Evolutionary conservation across 2,797 vertebrate species (phyloP), one percentile per base, ranked within the genome.

Genomic region (Euphonia xanthogaster): DNA sequence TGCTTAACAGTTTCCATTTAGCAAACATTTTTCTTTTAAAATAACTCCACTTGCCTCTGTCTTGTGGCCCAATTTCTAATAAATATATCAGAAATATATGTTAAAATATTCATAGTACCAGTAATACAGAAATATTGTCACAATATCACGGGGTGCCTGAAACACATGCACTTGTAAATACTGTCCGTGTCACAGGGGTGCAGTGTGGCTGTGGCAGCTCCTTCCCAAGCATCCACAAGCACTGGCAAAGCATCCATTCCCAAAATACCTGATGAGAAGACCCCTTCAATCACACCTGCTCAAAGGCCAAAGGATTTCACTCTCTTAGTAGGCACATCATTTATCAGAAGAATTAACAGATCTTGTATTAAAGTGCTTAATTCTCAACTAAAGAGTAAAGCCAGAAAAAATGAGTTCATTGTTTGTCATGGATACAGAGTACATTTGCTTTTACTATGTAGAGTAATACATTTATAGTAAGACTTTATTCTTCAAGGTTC

Each of bases 401-500:
- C 53, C 79, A 71, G 86, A 84, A 88, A 85, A 91, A 76, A 57
- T 14, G 27, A 91, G 78, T 96, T 96, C 76, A 95, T 96, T 96
- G 96, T 96, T 96, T 91, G 76, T 82, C 81, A 47, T 51, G 83
- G 89, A 73, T 68, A 66, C 65, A 75, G 66, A 68, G 73, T 57
- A 73, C 66, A 31, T 96, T 91, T 94, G 61, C 31, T 85, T 92
- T 91, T 44, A 40, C 80, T 72, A 35, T 73, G 82, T 70, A 75
- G 71, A 72, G 82, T 78, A 86, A 94, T 89, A 73, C 74, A 72
- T 94, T 95, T 88, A 42, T 75, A 88, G 92, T 85, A 95, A 94
- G 93, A 81, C 86, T 93, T 87, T 54, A 92, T 82, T 73, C 81
- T 94, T 73, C 70, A 81, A 51, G 93, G 95, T 95, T 96, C 93